phyloP scores from a whole-genome alignment of 2,113 vertebrate genomes.

The Hymenochirus boettgeri region DNA sequence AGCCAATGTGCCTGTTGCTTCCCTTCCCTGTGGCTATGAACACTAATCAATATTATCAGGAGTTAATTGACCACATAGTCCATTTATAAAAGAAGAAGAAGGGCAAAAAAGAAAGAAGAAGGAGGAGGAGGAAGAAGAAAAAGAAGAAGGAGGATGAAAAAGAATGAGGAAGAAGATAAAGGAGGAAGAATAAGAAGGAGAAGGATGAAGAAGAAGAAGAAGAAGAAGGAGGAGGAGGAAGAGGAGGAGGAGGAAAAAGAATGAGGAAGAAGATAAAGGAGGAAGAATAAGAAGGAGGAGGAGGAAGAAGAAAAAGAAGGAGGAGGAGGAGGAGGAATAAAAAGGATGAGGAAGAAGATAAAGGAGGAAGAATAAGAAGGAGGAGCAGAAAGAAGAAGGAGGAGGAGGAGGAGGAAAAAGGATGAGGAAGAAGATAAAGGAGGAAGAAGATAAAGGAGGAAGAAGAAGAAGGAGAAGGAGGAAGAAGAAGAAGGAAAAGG shows the following conservation, averaged over 20 bases:
- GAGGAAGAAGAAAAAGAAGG: background rate
- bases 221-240: background rate
- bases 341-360: background rate
- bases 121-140: background rate
- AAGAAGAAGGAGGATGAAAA: background rate
- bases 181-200: no score
- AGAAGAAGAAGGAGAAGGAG: background rate
- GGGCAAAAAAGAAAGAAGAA: background rate
- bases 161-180: no score
- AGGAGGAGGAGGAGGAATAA: no score
- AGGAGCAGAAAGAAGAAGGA: no score
- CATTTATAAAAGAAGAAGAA: no score
- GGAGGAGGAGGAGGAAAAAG: background rate
- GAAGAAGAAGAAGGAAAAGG: background rate
- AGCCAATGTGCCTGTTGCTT: no score
- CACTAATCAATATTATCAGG: no score
- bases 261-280: no score
- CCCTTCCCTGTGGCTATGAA: no score
- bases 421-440: background rate
- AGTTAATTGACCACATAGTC: no score
- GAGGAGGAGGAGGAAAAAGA: background rate
- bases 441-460: background rate
- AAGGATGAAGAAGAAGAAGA: background rate
- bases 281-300: no score
- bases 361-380: no score